phyloP scores from a whole-genome alignment of 2,888 invertebrate genomes.

The Cremastinae sp. region DNA sequence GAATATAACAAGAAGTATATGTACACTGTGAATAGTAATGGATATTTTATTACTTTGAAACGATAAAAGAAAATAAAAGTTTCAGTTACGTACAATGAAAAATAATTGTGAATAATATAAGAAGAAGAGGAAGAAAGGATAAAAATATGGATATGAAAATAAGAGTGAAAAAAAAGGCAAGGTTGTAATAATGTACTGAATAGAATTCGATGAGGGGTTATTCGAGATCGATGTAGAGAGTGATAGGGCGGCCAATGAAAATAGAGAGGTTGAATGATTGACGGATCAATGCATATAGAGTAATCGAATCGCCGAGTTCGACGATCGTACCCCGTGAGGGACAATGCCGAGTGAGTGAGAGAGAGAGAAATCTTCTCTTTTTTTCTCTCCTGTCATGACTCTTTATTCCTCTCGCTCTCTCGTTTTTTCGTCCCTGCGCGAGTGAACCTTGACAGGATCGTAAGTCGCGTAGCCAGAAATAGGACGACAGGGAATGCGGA shows the following conservation, averaged over 20 bases:
- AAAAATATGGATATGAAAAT: background rate
- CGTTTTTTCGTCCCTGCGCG: conserved; percentile 9
- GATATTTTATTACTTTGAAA: too few relatives aligned
- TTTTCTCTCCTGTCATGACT: conserved; percentile 22
- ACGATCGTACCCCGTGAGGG: conserved; percentile 48
- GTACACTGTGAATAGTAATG: too few relatives aligned
- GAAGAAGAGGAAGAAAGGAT: too few relatives aligned
- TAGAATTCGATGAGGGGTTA: background rate
- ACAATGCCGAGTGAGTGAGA: conserved; percentile 55
- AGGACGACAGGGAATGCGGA: conserved; percentile 71
- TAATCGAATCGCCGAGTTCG: conserved; percentile 54
- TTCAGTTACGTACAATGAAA: background rate
- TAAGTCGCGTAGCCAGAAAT: conserved; percentile 64
- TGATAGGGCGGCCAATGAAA: background rate
- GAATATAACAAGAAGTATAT: too few relatives aligned
- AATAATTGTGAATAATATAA: background rate
- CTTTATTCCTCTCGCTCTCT: background rate
- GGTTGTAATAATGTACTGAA: background rate
- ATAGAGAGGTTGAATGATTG: conserved; percentile 42
- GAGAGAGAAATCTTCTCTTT: conserved; percentile 39
- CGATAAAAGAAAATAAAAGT: too few relatives aligned
- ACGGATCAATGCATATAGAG: conserved; percentile 55
- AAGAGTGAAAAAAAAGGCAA: too few relatives aligned
- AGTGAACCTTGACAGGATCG: conserved; percentile 45
- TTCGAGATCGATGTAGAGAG: conserved; percentile 2